Conservation (phyloP, 2,797 vertebrate genomes). For the Carcharodon carcharias region DNA sequence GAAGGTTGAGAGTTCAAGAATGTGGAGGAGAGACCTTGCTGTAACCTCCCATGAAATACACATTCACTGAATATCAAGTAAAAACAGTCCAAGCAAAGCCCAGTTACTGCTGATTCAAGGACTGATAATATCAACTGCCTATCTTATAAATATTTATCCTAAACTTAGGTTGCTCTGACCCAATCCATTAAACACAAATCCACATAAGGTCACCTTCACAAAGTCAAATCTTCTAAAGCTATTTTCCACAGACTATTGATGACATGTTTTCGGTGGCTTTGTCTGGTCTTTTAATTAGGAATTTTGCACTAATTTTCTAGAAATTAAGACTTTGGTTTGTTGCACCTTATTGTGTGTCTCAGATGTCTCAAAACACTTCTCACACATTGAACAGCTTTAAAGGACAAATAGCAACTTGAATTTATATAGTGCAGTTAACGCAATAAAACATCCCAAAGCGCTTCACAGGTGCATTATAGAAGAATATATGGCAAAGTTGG, state of each 20-base stretch:
- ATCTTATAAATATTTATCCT: slow-evolving; percentile 34
- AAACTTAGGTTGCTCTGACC: not conserved
- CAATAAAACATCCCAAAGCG: not conserved
- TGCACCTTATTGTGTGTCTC: not conserved
- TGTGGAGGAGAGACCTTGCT: not conserved
- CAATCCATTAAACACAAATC: slow-evolving; percentile 19
- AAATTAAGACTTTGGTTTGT: not conserved
- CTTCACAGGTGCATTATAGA: not conserved
- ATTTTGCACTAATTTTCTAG: not conserved
- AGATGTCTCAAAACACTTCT: slow-evolving; percentile 8
- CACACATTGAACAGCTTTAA: not conserved
- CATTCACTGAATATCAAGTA: slow-evolving; percentile 15
- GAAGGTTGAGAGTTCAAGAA: slow-evolving; percentile 4
- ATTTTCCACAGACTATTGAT: not conserved
- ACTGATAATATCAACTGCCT: not conserved
- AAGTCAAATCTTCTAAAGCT: not conserved
- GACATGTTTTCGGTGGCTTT: not conserved
- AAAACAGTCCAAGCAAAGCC: slow-evolving; percentile 8
- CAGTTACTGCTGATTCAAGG: not conserved
- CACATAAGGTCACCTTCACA: slow-evolving; percentile 20
- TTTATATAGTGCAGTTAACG: not conserved
- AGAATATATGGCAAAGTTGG: not conserved
- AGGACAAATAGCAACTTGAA: not conserved
- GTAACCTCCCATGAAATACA: not conserved
- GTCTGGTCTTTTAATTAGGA: not conserved